Percentiles rank a stretch among this genome's conserved stretches.
Conservation (phyloP, 2,797 vertebrate genomes). For the Phrynocephalus forsythii region DNA sequence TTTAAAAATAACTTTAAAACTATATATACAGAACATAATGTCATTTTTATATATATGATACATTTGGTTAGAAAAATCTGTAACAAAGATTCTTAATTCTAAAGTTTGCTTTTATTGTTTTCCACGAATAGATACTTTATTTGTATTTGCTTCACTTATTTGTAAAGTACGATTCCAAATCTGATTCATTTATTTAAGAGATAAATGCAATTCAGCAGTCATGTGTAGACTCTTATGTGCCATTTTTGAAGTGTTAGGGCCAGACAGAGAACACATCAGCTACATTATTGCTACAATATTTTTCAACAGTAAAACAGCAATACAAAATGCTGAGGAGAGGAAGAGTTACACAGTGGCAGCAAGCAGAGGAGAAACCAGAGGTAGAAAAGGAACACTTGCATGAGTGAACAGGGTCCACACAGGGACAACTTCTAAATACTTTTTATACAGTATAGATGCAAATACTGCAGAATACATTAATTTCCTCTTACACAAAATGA, state of each 20-base stretch:
- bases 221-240: not conserved
- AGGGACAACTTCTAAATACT: too few relatives aligned
- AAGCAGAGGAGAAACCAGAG: not conserved
- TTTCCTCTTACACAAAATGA: not conserved
- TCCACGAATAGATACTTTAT: not conserved
- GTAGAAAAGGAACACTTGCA: not conserved
- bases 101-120: not conserved
- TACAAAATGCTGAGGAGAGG: not conserved
- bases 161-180: not conserved
- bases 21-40: not conserved
- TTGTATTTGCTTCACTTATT: not conserved
- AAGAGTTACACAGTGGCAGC: not conserved
- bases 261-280: not conserved
- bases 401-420: not conserved
- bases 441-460: not conserved
- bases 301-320: not conserved
- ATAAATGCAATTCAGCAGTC: not conserved
- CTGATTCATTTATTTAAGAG: not conserved
- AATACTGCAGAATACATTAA: not conserved
- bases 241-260: not conserved
- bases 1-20: not conserved
- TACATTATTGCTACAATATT: not conserved
- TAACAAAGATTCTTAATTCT: not conserved
- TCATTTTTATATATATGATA: too few relatives aligned
- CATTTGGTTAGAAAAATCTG: not conserved